These are phyloP conservation scores for Mycteria americana DNA, from an alignment of 2,797 vertebrate genomes.

Conservation along the genomic window DNA sequence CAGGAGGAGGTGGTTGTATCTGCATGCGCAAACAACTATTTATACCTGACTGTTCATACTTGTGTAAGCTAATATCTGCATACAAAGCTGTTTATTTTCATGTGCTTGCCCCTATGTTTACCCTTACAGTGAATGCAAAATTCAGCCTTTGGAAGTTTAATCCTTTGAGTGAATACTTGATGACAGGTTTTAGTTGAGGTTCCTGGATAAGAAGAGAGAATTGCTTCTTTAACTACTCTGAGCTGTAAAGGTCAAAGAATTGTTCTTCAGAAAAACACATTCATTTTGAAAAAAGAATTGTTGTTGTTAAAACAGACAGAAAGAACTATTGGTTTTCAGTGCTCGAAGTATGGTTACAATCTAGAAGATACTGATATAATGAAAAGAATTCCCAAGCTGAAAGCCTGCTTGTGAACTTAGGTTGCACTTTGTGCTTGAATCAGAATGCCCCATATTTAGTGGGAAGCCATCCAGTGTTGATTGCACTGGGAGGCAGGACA, in stretches of 20 bases:
- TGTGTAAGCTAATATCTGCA: background rate
- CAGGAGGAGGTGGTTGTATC: background rate
- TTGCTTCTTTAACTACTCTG: background rate
- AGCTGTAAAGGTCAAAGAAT: background rate
- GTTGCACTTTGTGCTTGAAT: background rate
- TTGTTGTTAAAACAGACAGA: background rate
- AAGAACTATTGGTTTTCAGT: background rate
- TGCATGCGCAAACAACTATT: background rate
- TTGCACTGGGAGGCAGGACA: background rate
- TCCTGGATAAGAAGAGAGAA: background rate
- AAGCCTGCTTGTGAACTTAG: background rate
- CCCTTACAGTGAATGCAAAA: background rate
- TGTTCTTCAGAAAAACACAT: background rate
- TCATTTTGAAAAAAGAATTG: background rate
- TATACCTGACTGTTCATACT: background rate
- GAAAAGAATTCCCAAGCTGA: background rate
- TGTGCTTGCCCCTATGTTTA: background rate
- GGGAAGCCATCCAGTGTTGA: background rate
- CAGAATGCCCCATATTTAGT: background rate
- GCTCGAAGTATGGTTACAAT: background rate
- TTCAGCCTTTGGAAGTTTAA: background rate
- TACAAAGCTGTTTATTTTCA: background rate
- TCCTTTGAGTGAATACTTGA: background rate
- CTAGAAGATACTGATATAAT: background rate
- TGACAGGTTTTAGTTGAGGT: background rate